Base-by-base conservation (phyloP, 2,797 vertebrate genomes). In the Amblyopsis hoosieri region DNA sequence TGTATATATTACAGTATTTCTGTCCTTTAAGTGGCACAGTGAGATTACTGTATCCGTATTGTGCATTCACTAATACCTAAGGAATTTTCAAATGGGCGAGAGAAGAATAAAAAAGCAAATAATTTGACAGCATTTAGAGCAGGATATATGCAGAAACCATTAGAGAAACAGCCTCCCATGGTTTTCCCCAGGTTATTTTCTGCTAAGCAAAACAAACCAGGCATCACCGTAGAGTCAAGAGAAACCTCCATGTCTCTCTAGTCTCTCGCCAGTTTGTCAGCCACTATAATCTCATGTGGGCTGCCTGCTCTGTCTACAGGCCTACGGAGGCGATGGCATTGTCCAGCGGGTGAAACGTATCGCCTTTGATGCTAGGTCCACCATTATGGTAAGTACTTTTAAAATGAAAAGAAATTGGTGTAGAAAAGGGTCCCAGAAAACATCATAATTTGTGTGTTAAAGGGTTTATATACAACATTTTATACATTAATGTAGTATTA, bases 321-420 rank as follows among this genome's bases (percentile, higher is more conserved):
- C 95, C 13, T 90, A 96, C 17, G 97, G 97, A 84, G 97, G 97
- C 62, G 97, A 99, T 64, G 95, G 97, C 81, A 67, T 98, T 85
- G 86, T 95, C 66, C 96, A 99, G 76, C 93, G 96, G 85, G 79
- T 99, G 88, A 98, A 95, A 87, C 95, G 97, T 48, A 88, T 99
- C 74, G 82, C 89, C 61, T 99, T 95, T 79, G 97, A 99, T 84
- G 95, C 95, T 75, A 95, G 88, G 72, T 96, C 97, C 79, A 99
- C 97, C 5, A 75, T 99, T 45, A 92, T 95, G 90, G 97, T 99
- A 87, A 95, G 95, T 93, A 50, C 3, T 13, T 33, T n/a, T 7
- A 33, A 55, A 37, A 37, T 37, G 33, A 8, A 37, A 37, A 37
- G 33, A 37, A 6, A 9, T 37, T 6, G 8, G 33, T 9, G 33